Percentiles rank a stretch among this genome's conserved stretches.
Evolutionary conservation across 2,797 vertebrate species (phyloP).

Genomic region (Chaetophractus vellerosus): DNA sequence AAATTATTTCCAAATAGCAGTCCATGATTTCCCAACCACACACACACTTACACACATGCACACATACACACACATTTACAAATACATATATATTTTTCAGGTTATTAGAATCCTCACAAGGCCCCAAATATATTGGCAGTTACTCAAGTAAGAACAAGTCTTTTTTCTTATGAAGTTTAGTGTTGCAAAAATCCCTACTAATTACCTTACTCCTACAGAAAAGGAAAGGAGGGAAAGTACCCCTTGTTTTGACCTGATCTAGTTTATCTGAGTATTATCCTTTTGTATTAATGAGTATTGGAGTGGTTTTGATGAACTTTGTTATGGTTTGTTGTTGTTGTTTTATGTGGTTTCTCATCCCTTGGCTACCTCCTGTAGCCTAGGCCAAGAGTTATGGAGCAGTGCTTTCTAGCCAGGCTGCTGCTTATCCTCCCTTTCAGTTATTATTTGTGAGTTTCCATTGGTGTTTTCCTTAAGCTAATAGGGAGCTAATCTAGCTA

Average conservation of each 20-base stretch:
- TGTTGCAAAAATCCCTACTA: not conserved
- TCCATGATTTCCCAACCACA: not conserved
- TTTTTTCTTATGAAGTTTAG: conserved; percentile 1
- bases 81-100: not conserved
- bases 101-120: not conserved
- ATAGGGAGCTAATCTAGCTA: not conserved
- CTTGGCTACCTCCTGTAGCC: not conserved
- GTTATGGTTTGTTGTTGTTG: not conserved
- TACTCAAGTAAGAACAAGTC: not conserved
- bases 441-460: not conserved
- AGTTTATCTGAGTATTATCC: not conserved
- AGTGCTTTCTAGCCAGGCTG: not conserved
- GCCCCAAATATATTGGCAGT: not conserved
- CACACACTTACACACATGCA: not conserved
- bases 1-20: conserved; percentile 26
- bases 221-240: not conserved
- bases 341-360: not conserved
- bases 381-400: not conserved
- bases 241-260: not conserved
- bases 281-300: not conserved
- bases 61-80: not conserved
- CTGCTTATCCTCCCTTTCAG: not conserved
- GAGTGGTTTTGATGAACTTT: not conserved
- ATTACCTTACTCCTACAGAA: not conserved
- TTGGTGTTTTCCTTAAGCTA: not conserved